Evolutionary conservation across 2,797 vertebrate species (phyloP).

Genomic region (Podarcis lilfordi): DNA sequence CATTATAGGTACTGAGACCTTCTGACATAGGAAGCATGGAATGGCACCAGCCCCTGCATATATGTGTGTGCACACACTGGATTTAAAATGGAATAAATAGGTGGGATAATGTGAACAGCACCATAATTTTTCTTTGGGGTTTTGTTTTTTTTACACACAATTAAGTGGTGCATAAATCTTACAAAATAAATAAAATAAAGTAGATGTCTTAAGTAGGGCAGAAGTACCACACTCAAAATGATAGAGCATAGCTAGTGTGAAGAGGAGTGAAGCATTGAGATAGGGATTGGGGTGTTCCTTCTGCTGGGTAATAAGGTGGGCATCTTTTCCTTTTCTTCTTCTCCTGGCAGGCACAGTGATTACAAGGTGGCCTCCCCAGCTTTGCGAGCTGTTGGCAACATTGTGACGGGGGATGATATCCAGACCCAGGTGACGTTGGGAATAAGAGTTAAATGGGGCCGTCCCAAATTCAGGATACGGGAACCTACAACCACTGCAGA

Average conservation of each 20-base stretch:
- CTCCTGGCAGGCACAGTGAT: conserved; percentile 89
- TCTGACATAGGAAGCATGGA: background rate
- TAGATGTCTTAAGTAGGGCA: too few species aligned
- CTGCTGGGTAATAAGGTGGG: background rate
- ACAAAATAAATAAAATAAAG: too few species aligned
- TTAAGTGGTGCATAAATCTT: too few species aligned
- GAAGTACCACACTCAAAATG: too few species aligned
- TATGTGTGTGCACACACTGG: background rate
- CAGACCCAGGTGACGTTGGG: conserved; percentile 90
- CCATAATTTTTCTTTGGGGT: too few species aligned
- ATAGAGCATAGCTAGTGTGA: background rate
- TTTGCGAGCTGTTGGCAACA: conserved; percentile 95
- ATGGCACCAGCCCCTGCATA: background rate
- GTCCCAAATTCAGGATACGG: accelerated
- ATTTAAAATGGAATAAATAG: background rate
- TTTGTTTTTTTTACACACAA: too few species aligned
- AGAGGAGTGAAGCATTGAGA: too few species aligned
- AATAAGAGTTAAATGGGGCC: accelerated
- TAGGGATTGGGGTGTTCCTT: background rate
- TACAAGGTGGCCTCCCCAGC: conserved; percentile 98
- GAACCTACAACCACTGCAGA: background rate
- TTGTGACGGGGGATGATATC: conserved; percentile 97
- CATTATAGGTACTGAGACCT: background rate
- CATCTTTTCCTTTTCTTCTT: accelerated
- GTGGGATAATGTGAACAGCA: background rate